These are phyloP conservation scores for Chlorospingus semifuscus DNA, from an alignment of 2,797 vertebrate species.

Conservation along the genomic window DNA sequence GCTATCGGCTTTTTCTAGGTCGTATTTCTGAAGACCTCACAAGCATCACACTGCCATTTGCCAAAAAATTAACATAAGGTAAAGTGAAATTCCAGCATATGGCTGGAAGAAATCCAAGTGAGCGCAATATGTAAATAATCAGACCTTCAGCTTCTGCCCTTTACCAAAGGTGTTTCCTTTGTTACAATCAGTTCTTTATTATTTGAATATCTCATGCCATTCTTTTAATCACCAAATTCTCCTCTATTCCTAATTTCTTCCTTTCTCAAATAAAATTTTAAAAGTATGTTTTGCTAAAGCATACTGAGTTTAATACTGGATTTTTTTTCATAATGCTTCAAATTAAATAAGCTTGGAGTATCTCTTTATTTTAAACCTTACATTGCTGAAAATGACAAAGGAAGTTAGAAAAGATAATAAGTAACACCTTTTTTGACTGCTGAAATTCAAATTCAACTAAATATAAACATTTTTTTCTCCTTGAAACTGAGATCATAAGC, in stretches of 20 bases:
- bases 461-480: not conserved
- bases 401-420: not conserved
- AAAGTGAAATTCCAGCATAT: constrained; percentile 6
- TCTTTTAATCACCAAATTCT: not conserved
- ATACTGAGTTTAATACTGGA: not conserved
- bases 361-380: not conserved
- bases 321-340: not conserved
- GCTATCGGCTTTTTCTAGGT: constrained; percentile 9
- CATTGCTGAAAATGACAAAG: not conserved
- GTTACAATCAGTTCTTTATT: not conserved
- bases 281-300: not conserved
- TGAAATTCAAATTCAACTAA: not conserved
- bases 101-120: constrained; percentile 16
- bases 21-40: constrained; percentile 8
- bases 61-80: constrained; percentile 33
- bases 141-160: not conserved
- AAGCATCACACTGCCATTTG: not conserved
- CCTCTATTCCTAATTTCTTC: not conserved
- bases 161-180: not conserved
- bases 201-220: not conserved
- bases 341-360: not conserved
- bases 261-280: not conserved
- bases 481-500: not conserved
- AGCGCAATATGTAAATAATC: constrained; percentile 6
- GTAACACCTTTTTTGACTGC: not conserved